Evolutionary conservation across 2,113 vertebrate genomes (phyloP), one percentile per base, ranked within the genome.

Genomic region (Bufo bufo): DNA sequence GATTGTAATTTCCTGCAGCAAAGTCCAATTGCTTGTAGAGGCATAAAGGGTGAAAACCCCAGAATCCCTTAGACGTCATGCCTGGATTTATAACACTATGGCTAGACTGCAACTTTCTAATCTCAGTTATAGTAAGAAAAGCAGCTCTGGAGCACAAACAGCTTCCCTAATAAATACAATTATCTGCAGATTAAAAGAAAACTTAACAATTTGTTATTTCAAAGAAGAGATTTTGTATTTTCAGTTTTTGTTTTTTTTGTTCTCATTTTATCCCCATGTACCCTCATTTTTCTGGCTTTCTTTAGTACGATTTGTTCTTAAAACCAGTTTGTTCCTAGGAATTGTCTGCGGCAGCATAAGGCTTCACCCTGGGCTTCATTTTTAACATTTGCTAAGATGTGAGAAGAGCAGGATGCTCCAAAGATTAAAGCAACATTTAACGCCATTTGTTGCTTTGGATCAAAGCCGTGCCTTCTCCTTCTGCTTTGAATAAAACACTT

Each of bases 401-500:
- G 79, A 43, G 56, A 3, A 47, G 77, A 84, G 59, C 79, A 82
- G 85, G 66, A 89, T 85, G 19, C 3, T 89, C 85, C 3, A 45
- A 81, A 63, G 83, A 82, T 50, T 89, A 77, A 90, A 79, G 7
- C 4, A 78, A 59, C 50, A 87, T 85, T 77, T 86, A 56, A 63
- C 33, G 61, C 45, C 13, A 71, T 63, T 84, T 89, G 20, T 59
- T 59, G n/a, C 85, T 43, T 69, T 78, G 85, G 75, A 79, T 86
- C 75, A 86, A 86, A 86, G 85, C 74, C 61, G 14, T 19, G 45
- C 45, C 61, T 61, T 69, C 59, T 63, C 59, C n/a, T 50, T 52
- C n/a, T 69, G 47, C 74, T 77, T 86, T 86, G 85, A 86, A 86
- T 69, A 45, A 61, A 86, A 79, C 59, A 86, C 77, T 86, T 79